Base-by-base conservation (phyloP, 2,888 invertebrate genomes). In the Torymus auratus region DNA sequence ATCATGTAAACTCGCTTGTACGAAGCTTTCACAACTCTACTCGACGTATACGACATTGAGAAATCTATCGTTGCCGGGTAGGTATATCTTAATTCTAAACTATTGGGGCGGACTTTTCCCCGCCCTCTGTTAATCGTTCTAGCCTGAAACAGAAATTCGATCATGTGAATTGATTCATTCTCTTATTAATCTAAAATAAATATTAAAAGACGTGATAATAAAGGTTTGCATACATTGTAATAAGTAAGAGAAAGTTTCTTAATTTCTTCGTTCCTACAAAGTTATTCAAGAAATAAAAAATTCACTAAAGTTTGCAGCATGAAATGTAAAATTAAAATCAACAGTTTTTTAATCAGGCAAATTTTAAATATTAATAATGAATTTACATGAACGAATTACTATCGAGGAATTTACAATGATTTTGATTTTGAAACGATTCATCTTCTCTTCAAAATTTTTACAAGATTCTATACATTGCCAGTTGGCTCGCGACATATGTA, bases 11-110 rank as follows among this genome's bases (percentile, higher is more conserved):
- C 20, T 71, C 60, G 64, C 71, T 78, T 52, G 71, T 58, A 58
- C 12, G 50, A 71, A 68, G 58, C 67, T 68, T 75, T 73, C 20
- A 62, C 69, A 69, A 14, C 17, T 55, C 64, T 56, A 56, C 77
- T 64, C 77, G 77, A 64, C 64, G 50, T 64, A 70, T 77, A 41
- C 52, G 62, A 56, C 15, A 77, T 58, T 77, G 50, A 58, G 20
- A 58, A 64, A 64, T 50, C 41, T 53, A 67, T 41, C 23, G 23
- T 76, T 60, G 68, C 55, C 76, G 76, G 69, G 76, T 41, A 69
- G 69, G 76, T 41, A 69, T 17, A 41, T 41, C 13, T 69, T 53
- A 15, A 69, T 69, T 76, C 76, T 69, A 55, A 76, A 76, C 17
- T 41, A 41, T 41, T 55, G 52, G 60, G n/a, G 12, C 17, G 15